These are phyloP conservation scores for Syngnathus scovelli DNA, from an alignment of 2,113 vertebrate genomes.

Conservation along the genomic window DNA sequence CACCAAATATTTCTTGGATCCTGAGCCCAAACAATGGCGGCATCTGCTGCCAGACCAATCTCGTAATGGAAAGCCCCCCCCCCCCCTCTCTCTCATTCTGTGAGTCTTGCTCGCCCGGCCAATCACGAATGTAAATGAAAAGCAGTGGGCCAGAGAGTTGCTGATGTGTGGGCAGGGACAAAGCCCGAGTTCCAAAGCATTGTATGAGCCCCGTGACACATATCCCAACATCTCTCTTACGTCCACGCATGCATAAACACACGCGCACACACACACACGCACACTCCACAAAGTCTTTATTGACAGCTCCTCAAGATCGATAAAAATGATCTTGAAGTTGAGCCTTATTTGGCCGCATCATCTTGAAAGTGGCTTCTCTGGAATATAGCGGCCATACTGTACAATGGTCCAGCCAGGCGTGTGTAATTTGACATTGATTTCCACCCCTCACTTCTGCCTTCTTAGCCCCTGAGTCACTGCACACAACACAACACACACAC, in stretches of 20 bases:
- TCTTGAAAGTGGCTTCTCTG: constrained; percentile 77
- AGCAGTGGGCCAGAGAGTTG: constrained; percentile 35
- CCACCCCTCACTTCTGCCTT: constrained; percentile 68
- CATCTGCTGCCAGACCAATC: constrained; percentile 36
- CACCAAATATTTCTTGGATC: constrained; percentile 52
- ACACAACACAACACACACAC: constrained; percentile 28
- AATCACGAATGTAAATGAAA: constrained; percentile 63
- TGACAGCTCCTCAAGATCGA: constrained; percentile 81
- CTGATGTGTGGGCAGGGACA: constrained; percentile 65
- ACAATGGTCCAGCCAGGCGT: constrained; percentile 85
- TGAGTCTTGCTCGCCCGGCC: constrained; percentile 49
- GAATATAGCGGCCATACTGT: constrained; percentile 82
- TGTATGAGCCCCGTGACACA: constrained; percentile 62
- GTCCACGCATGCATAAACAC: neutral
- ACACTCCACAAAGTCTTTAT: constrained; percentile 39
- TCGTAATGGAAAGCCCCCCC: constrained; percentile 43
- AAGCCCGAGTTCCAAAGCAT: constrained; percentile 46
- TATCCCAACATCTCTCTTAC: constrained; percentile 35
- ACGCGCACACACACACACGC: neutral
- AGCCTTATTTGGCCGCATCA: constrained; percentile 80
- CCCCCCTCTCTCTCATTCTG: constrained; percentile 12
- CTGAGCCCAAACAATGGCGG: constrained; percentile 54
- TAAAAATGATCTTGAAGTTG: constrained; percentile 84
- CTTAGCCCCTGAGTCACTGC: constrained; percentile 84
- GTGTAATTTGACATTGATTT: constrained; percentile 96